A percentile compares a stretch with the other conserved stretches of the same genome.
Conservation (phyloP, 2,113 vertebrate genomes). For the Scomber japonicus region DNA sequence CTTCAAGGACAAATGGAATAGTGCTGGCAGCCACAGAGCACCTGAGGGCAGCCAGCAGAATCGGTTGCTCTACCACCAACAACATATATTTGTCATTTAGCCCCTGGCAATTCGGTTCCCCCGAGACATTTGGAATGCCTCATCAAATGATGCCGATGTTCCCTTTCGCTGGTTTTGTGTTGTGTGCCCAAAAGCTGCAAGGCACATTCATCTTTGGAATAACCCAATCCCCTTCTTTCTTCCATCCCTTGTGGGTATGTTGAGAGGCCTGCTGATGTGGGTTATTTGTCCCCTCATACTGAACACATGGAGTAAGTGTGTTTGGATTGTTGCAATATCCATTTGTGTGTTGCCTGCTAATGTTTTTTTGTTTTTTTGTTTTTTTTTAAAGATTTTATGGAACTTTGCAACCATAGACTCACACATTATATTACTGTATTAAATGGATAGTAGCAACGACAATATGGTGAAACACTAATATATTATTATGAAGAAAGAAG, state of each 20-base stretch:
- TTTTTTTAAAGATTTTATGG: not conserved
- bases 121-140: slow-evolving; percentile 81
- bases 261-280: slow-evolving; percentile 77
- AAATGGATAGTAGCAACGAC: not conserved
- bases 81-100: slow-evolving; percentile 85
- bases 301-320: slow-evolving; percentile 69
- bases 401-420: not conserved
- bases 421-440: not conserved
- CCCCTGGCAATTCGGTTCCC: slow-evolving; percentile 78
- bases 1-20: slow-evolving; percentile 84
- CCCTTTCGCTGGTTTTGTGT: slow-evolving; percentile 84
- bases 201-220: slow-evolving; percentile 86
- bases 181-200: slow-evolving; percentile 85
- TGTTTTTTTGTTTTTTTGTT: not conserved
- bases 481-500: not conserved
- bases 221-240: slow-evolving; percentile 78
- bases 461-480: not conserved
- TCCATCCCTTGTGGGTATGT: slow-evolving; percentile 74
- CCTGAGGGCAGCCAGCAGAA: slow-evolving; percentile 79
- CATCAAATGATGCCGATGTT: slow-evolving; percentile 86
- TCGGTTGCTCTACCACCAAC: slow-evolving; percentile 72
- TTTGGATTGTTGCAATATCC: slow-evolving; percentile 63
- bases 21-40: slow-evolving; percentile 75
- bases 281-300: slow-evolving; percentile 81
- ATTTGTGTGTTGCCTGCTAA: slow-evolving; percentile 6